Base-by-base conservation (phyloP, 30 jellyfish, hydroid and myxozoan genomes). In the Turritopsis dohrnii region DNA sequence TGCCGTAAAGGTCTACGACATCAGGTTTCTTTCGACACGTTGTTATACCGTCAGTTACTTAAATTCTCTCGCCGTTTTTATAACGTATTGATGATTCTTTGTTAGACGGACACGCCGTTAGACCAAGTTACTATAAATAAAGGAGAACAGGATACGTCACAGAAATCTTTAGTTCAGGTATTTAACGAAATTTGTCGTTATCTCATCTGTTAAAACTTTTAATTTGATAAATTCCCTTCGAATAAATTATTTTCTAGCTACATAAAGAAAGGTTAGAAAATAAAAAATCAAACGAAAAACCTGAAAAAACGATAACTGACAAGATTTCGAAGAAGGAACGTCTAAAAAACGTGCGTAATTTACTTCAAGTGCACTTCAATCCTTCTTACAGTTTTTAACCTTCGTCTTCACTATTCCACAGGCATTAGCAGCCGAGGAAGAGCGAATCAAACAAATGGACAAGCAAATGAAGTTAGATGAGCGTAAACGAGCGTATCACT, bases 371-470 rank as follows among this genome's bases (percentile, higher is more conserved):
- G n/a, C n/a, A n/a, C n/a, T n/a, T n/a, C n/a, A n/a, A n/a, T n/a
- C n/a, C n/a, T 60, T 60, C 60, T 13, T 41, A 3, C 60, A 41
- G 60, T 41, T 41, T 41, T 41, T 41, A 41, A 41, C 23, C 19
- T 0, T 69, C 77, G 28, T 23, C 19, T 7, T 19, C 19, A 7
- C 77, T 69, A 0, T 0, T n/a, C 30, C 8, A 27, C 22, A 94
- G 99, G 99, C 99, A 0, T 60, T 94, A 65, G 53, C 86, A 65
- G 89, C 84, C 65, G 99, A 94, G 28, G 99, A 94, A 54, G 90
- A 89, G 54, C 72, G 96, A 25, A 54, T 77, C 71, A 86, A 81
- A 77, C 73, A 85, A 71, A 82, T 88, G 94, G 96, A 87, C 1
- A 76, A 83, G 52, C 9, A 85, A 4, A 21, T 88, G 66, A 84